Evolutionary conservation across 2,113 vertebrate genomes (phyloP), one percentile per base, ranked within the genome.

Genomic region (Cairina moschata): DNA sequence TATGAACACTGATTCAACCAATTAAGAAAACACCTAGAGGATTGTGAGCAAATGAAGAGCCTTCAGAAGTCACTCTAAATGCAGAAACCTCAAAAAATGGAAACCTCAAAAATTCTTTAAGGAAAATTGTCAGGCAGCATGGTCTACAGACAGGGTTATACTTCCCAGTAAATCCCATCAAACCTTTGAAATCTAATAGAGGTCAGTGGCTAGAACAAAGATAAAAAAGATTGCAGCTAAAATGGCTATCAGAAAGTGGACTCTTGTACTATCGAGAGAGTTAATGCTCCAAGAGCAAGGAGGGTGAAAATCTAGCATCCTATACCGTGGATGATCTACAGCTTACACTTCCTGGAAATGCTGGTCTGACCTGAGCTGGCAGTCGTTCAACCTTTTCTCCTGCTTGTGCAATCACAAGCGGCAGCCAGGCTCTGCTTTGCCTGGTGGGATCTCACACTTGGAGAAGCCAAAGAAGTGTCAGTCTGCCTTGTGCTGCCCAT

Each of bases 11-110:
- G 86, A 86, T 89, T 91, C 42, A 95, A 90, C 17, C 80, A 88
- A 95, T 87, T 96, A 95, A 93, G 93, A 88, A 93, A 96, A 90
- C 50, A 96, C 48, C 58, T 91, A 79, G 89, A 95, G 82, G 86
- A 92, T 31, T 91, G 48, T 77, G 55, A 89, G 48, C 69, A 62
- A 96, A 80, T 18, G 26, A 76, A 95, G 42, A 94, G 66, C 60
- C n/a, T 91, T 32, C 46, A 95, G 82, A 96, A 85, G 63, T 11
- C 92, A 12, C 25, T 88, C 86, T 90, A 93, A 90, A 90, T 82
- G 76, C 83, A 90, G 86, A 93, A 86, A 94, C 91, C 40, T 40
- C 40, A 40, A 40, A 89, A 34, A 14, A 48, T 14, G 13, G 20
- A 90, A 8, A 84, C 8, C 28, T 15, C 17, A 88, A 93, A 67